phyloP scores from a whole-genome alignment of 1,140 invertebrate genomes.

The Drosophila erecta region DNA sequence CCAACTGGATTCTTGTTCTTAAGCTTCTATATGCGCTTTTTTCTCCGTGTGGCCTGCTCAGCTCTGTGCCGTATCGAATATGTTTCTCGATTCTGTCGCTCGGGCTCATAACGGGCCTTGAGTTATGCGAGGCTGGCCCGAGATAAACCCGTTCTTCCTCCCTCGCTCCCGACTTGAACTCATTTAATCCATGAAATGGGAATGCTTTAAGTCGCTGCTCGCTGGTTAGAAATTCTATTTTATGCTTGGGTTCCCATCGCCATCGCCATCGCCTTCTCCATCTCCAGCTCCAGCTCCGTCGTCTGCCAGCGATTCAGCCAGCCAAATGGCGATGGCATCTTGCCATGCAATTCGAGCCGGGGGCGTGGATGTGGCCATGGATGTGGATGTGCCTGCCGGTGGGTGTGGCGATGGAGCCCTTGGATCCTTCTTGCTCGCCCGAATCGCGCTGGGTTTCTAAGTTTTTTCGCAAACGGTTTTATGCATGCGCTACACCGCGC shows the following conservation, averaged over 20 bases:
- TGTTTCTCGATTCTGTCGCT: slow-evolving; percentile 21
- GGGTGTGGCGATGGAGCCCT: slow-evolving; percentile 42
- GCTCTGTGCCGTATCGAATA: slow-evolving; percentile 7
- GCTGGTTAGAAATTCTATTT: slow-evolving; percentile 77
- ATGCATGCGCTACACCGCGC: slow-evolving; percentile 51
- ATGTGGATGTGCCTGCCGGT: slow-evolving; percentile 14
- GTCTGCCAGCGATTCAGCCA: slow-evolving; percentile 57
- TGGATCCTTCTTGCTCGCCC: slow-evolving; percentile 43
- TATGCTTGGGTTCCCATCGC: slow-evolving; percentile 66
- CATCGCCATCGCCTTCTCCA: slow-evolving; percentile 37
- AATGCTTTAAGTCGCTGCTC: slow-evolving; percentile 54
- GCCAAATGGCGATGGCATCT: slow-evolving; percentile 72
- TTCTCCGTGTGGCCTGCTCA: not conserved
- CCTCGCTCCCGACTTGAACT: slow-evolving; percentile 34
- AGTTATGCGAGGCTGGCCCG: slow-evolving; percentile 51
- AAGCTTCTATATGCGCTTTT: not conserved
- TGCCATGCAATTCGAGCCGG: slow-evolving; percentile 72
- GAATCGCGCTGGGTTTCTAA: slow-evolving; percentile 60
- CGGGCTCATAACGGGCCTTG: slow-evolving; percentile 39
- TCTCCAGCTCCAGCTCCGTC: slow-evolving; percentile 20
- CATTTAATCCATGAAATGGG: slow-evolving; percentile 69
- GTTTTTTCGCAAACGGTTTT: slow-evolving; percentile 68
- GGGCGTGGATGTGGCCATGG: slow-evolving; percentile 49
- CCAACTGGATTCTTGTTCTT: not conserved
- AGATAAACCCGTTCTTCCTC: slow-evolving; percentile 59